Evolutionary conservation across 2,888 invertebrate species (phyloP).

Genomic region (Synanthedon andrenaeformis): DNA sequence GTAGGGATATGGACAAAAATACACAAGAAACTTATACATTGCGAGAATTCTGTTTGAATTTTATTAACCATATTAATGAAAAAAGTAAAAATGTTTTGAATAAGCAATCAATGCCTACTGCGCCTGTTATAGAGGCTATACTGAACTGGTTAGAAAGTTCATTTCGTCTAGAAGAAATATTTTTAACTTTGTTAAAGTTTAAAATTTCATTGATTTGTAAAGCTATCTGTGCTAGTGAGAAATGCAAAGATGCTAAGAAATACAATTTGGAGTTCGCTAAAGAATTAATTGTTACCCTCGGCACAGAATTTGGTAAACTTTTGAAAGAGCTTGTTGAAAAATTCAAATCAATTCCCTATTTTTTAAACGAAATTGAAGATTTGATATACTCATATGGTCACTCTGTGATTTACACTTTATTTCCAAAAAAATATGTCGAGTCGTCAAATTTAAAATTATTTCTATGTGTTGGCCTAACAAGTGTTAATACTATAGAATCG

Average conservation of each 20-base stretch:
- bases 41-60: slow-evolving; percentile 10
- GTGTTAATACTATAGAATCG: slow-evolving; percentile 12
- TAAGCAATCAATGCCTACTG: slow-evolving; percentile 5
- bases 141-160: slow-evolving; percentile 10
- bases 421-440: too few species aligned
- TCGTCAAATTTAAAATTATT: not conserved
- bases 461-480: not conserved
- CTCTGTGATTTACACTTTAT: too few species aligned
- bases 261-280: not conserved
- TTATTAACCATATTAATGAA: slow-evolving; percentile 12
- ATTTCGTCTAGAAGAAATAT: slow-evolving; percentile 15
- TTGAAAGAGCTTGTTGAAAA: slow-evolving; percentile 14
- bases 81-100: slow-evolving; percentile 3
- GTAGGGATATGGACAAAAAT: slow-evolving; percentile 1
- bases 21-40: slow-evolving; percentile 4
- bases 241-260: not conserved
- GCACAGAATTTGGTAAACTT: slow-evolving; percentile 15
- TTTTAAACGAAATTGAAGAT: not conserved
- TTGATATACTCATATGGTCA: too few species aligned
- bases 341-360: slow-evolving; percentile 7
- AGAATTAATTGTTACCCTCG: slow-evolving; percentile 9
- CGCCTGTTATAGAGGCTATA: slow-evolving; percentile 16
- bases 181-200: slow-evolving; percentile 22
- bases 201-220: slow-evolving; percentile 13
- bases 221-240: slow-evolving; percentile 5